Conservation (phyloP, 2,797 vertebrate genomes). For the Cryptoblepharus egeriae region DNA sequence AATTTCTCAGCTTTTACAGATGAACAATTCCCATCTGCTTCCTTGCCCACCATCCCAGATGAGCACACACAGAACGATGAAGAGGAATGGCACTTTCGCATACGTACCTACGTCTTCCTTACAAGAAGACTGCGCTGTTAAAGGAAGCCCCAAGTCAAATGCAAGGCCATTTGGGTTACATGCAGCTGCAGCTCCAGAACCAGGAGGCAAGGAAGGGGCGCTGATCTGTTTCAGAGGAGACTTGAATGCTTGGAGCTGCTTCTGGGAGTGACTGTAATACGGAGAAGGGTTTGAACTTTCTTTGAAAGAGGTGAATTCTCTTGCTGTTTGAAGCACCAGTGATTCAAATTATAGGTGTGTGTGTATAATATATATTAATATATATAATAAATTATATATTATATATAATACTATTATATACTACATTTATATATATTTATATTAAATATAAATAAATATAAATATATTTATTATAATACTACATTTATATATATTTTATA, state of each 20-base stretch:
- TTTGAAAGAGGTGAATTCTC: too few relatives aligned
- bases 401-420: too few relatives aligned
- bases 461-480: too few relatives aligned
- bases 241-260: neutral
- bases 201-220: conserved; percentile 4
- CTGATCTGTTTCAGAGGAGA: neutral
- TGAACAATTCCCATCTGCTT: conserved; percentile 27
- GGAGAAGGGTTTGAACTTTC: conserved; percentile 33
- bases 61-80: neutral
- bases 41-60: neutral
- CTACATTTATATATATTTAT: too few relatives aligned
- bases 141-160: neutral
- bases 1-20: neutral
- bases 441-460: too few relatives aligned
- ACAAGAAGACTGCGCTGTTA: neutral
- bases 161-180: conserved; percentile 10
- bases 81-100: neutral
- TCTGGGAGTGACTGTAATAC: neutral
- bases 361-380: too few relatives aligned
- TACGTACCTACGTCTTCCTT: neutral
- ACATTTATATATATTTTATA: too few relatives aligned
- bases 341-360: neutral
- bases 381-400: too few relatives aligned
- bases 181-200: neutral
- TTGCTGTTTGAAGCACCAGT: neutral